Conservation (phyloP, 2,113 vertebrate genomes). For the Prunella fulvescens region DNA sequence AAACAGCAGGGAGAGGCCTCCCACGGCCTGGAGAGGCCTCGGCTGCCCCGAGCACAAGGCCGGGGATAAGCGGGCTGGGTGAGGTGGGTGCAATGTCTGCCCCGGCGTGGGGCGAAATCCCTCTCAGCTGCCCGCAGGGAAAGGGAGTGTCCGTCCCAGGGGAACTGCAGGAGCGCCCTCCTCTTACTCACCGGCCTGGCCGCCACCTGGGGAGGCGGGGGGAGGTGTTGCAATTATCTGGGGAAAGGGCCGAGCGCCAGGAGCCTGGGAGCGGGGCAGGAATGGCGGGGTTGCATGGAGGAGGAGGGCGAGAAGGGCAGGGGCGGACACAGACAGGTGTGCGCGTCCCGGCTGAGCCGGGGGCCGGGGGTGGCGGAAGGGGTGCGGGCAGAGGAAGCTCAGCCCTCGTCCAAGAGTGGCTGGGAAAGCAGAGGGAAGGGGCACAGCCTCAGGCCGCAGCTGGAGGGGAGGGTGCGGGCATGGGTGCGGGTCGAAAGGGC, state of each 20-base stretch:
- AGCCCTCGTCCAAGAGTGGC: neutral
- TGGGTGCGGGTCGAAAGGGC: neutral
- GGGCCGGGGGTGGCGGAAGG: neutral
- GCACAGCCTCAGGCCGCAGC: neutral
- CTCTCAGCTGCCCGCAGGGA: neutral
- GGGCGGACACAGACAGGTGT: neutral
- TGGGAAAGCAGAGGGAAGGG: neutral
- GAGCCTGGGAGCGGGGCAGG: neutral
- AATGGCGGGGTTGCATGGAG: neutral
- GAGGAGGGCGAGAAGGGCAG: neutral
- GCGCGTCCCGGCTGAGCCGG: neutral
- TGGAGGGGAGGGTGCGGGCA: neutral
- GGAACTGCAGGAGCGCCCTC: neutral
- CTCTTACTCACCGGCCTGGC: neutral
- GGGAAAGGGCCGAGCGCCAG: neutral
- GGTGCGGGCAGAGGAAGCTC: neutral
- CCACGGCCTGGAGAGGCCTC: neutral
- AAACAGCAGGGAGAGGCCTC: neutral
- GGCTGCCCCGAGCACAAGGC: neutral
- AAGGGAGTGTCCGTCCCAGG: neutral
- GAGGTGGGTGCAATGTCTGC: neutral
- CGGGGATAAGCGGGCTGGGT: accelerated
- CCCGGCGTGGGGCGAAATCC: neutral
- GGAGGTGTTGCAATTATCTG: neutral
- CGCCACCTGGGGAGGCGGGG: accelerated